Evolutionary conservation across 2,797 vertebrate species (phyloP), one percentile per base, ranked within the genome.

Genomic region (Coendou prehensilis): DNA sequence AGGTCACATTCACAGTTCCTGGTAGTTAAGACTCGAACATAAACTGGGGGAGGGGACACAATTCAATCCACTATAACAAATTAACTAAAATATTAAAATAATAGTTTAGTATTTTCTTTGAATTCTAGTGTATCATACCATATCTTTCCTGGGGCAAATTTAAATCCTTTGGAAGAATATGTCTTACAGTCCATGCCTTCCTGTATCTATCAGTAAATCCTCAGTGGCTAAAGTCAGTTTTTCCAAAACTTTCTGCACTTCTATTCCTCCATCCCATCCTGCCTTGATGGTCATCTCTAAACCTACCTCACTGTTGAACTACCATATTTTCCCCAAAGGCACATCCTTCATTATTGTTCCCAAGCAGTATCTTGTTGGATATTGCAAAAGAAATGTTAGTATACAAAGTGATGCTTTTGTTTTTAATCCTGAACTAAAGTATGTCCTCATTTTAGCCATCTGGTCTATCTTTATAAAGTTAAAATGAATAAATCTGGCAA

Each of bases 401-500:
- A 79, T 59, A 67, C 4, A 6, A 59, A 93, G 37, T 1, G 2
- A 33, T 93, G 17, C 3, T 59, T 94, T 86, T 64, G 33, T 83
- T 28, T 86, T 71, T 47, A 94, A 7, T 84, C 50, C 47, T 91
- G 71, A 94, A 59, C 67, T 83, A 52, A 45, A 20, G 17, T 87
- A n/a, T 5, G 6, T 45, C 47, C 8, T 56, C 41, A 78, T 22
- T 75, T 82, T 57, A 50, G 11, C 63, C 50, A 41, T 23, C 14
- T 64, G 18, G 30, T 87, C 28, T 69, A 20, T 61, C 67, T 59
- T 52, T 57, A 0, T 87, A 84, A 85, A 30, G 73, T 78, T 83
- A 56, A 92, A 95, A 88, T 82, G 41, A 94, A 41, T 63, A 83
- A 47, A 6, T 83, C 59, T 59, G 76, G 7, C 33, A 92, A 84